These are phyloP conservation scores for Ormyrus labotus DNA, from an alignment of 2,888 invertebrate species.

Conservation along the genomic window DNA sequence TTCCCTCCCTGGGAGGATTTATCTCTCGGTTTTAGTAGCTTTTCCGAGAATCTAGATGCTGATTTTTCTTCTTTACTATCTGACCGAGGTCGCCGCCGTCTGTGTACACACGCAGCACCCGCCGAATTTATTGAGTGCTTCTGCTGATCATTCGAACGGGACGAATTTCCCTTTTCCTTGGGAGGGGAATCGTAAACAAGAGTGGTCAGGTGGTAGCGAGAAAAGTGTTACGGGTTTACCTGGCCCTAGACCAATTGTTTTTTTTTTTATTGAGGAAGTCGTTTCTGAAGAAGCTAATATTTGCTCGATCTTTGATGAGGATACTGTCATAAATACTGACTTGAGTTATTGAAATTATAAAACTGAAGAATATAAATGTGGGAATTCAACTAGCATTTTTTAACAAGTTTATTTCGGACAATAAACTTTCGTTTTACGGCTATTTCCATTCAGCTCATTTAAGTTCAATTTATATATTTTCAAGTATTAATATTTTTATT, in stretches of 20 bases:
- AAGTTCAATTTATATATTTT: too few relatives aligned
- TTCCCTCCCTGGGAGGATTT: not conserved
- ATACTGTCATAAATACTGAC: not conserved
- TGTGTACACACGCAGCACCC: not conserved
- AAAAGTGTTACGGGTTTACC: not conserved
- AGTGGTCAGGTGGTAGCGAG: not conserved
- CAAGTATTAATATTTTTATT: too few relatives aligned
- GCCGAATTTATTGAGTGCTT: not conserved
- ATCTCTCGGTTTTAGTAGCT: constrained; percentile 24
- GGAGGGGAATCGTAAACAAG: too few relatives aligned
- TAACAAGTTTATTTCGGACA: too few relatives aligned
- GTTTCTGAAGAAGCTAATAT: not conserved
- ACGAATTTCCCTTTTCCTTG: not conserved
- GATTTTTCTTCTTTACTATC: not conserved
- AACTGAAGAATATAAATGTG: too few relatives aligned
- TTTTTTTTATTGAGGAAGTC: constrained; percentile 34
- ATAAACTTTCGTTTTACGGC: too few relatives aligned
- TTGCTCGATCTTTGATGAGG: not conserved
- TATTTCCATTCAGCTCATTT: too few relatives aligned
- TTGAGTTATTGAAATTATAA: not conserved
- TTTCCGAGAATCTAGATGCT: constrained; percentile 25
- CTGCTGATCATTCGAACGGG: too few relatives aligned
- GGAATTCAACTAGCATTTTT: too few relatives aligned
- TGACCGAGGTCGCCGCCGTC: not conserved
- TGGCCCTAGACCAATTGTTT: not conserved